phyloP scores from a whole-genome alignment of 2,113 vertebrate species.

The Typhlomys cinereus region DNA sequence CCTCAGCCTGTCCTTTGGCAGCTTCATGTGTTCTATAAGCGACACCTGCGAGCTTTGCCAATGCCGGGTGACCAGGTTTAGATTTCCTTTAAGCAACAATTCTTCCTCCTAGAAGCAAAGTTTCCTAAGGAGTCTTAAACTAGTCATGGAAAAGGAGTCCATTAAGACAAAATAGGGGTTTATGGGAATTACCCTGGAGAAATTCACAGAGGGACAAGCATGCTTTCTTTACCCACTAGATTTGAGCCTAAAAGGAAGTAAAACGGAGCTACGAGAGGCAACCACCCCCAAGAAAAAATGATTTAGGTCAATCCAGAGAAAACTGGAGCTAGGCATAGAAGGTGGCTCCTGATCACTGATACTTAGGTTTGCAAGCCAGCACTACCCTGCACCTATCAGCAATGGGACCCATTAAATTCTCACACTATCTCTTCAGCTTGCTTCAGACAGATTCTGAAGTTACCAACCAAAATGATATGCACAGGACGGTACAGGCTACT shows the following conservation, averaged over 20 bases:
- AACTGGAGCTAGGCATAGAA: background rate
- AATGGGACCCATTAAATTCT: background rate
- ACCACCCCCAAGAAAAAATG: background rate
- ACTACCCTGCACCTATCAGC: background rate
- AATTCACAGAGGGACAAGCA: background rate
- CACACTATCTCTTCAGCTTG: background rate
- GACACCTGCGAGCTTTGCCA: background rate
- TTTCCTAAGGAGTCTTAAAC: background rate
- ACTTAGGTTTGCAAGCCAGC: background rate
- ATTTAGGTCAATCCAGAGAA: background rate
- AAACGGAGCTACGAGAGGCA: background rate
- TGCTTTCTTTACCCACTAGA: background rate
- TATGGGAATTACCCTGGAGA: background rate
- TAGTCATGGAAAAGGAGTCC: background rate
- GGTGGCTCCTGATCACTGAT: accelerated
- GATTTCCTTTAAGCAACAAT: background rate
- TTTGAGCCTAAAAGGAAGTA: background rate
- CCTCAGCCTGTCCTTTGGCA: background rate
- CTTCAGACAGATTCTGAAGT: background rate
- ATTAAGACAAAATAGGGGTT: background rate
- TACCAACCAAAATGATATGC: background rate
- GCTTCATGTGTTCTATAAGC: too few relatives aligned
- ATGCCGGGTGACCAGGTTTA: background rate
- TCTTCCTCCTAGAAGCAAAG: background rate
- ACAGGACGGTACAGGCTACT: background rate